Evolutionary conservation across 2,113 vertebrate species (phyloP).

Genomic region (Cisticola juncidis): DNA sequence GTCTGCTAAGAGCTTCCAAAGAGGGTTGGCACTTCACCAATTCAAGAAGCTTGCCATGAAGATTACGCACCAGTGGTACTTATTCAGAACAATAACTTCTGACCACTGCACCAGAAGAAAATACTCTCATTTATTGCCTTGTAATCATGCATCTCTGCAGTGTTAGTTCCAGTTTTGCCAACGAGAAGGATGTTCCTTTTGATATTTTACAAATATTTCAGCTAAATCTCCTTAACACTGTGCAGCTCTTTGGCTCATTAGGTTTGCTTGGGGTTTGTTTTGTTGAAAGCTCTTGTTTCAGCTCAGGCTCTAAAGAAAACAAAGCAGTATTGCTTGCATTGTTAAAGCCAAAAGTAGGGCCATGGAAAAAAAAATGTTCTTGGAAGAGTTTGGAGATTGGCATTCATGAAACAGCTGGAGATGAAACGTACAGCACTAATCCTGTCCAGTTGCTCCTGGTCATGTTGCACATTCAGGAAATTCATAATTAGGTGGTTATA

Average conservation of each 20-base stretch:
- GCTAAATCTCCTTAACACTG: neutral
- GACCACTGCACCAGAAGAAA: slow-evolving; percentile 50
- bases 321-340: slow-evolving; percentile 12
- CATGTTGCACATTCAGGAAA: slow-evolving; percentile 76
- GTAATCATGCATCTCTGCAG: slow-evolving; percentile 20
- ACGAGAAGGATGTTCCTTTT: neutral
- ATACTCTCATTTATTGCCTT: slow-evolving; percentile 49
- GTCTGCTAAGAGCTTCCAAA: slow-evolving; percentile 59
- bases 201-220: slow-evolving; percentile 23
- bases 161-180: slow-evolving; percentile 21
- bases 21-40: slow-evolving; percentile 24
- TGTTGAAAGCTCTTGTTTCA: slow-evolving; percentile 49
- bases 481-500: slow-evolving; percentile 75
- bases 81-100: slow-evolving; percentile 47
- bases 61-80: slow-evolving; percentile 51
- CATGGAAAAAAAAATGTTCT: slow-evolving; percentile 30
- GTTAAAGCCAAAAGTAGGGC: slow-evolving; percentile 57
- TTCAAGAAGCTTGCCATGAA: slow-evolving; percentile 34
- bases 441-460: slow-evolving; percentile 72
- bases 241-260: neutral
- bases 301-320: slow-evolving; percentile 32
- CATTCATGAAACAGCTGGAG: slow-evolving; percentile 74
- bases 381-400: slow-evolving; percentile 57
- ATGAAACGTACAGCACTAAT: slow-evolving; percentile 63
- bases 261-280: slow-evolving; percentile 25